phyloP scores from a whole-genome alignment of 2,113 vertebrate genomes.

The Cercocebus atys region DNA sequence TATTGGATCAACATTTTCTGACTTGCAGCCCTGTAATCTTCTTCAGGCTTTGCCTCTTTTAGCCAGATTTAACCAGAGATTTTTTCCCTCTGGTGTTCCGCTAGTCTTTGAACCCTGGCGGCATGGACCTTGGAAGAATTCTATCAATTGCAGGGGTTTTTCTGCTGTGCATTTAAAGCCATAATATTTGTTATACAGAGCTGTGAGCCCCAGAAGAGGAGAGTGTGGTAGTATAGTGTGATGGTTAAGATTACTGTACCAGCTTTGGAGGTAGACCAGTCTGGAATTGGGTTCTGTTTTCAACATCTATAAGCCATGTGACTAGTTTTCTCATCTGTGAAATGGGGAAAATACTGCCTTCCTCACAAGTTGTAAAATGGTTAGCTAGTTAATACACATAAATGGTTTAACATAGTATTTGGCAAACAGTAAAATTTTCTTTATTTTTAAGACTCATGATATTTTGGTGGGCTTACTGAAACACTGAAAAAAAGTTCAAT shows the following conservation, averaged over 20 bases:
- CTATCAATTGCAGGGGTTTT: not conserved
- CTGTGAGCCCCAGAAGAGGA: not conserved
- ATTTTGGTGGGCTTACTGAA: not conserved
- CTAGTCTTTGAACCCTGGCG: not conserved
- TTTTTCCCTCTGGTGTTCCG: slow-evolving; percentile 36
- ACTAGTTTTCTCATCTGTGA: slow-evolving; percentile 28
- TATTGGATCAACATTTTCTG: slow-evolving; percentile 61
- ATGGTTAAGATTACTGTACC: not conserved
- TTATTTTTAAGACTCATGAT: not conserved
- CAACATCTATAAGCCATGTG: not conserved
- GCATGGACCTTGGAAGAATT: not conserved
- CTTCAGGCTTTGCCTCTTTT: slow-evolving; percentile 35
- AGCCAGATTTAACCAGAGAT: slow-evolving; percentile 46
- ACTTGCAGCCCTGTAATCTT: slow-evolving; percentile 16
- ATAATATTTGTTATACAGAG: not conserved
- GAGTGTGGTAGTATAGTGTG: not conserved
- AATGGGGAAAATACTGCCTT: not conserved
- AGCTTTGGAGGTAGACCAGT: not conserved
- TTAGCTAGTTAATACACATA: not conserved
- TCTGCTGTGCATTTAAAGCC: not conserved
- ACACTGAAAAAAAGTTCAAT: not conserved
- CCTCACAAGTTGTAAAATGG: not conserved
- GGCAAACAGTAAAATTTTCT: not conserved
- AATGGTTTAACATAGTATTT: slow-evolving; percentile 5
- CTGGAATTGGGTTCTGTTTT: slow-evolving; percentile 24